Percentiles rank a stretch among this genome's conserved stretches.
Evolutionary conservation across 2,113 vertebrate genomes (phyloP).

Genomic region (Hypanus sabinus): DNA sequence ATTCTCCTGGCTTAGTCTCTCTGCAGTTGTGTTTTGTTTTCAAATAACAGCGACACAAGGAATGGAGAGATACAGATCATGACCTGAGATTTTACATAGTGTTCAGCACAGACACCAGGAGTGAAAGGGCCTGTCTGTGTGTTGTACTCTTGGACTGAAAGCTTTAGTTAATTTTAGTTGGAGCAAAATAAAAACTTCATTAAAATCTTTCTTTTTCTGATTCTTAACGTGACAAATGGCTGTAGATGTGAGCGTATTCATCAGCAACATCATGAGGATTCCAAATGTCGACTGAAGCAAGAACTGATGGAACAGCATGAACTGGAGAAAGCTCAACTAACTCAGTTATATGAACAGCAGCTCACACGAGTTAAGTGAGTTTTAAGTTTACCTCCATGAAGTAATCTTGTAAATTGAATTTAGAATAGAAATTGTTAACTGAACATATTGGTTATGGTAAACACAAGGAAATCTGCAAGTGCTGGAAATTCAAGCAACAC

Average conservation of each 20-base stretch:
- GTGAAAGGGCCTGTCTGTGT: too few species aligned
- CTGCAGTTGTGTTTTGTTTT: too few species aligned
- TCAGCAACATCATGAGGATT: constrained; percentile 78
- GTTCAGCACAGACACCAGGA: too few species aligned
- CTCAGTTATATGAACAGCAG: constrained; percentile 60
- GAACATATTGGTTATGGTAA: background rate
- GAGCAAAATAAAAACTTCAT: background rate
- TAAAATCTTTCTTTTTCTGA: background rate
- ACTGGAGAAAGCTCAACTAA: constrained; percentile 61
- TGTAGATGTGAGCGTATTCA: constrained; percentile 76
- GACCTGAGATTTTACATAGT: too few species aligned
- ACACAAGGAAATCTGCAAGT: too few species aligned
- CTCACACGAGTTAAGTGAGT: constrained; percentile 68
- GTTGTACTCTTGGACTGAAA: background rate
- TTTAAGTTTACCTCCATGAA: background rate
- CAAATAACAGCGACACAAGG: too few species aligned
- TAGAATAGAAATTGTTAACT: background rate
- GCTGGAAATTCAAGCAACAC: too few species aligned
- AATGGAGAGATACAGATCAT: too few species aligned
- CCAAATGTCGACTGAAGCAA: constrained; percentile 67
- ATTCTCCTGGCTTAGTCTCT: too few species aligned
- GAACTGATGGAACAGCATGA: constrained; percentile 64
- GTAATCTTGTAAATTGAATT: constrained; percentile 26
- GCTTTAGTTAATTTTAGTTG: background rate
- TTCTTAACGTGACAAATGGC: background rate